A percentile compares a stretch with the other conserved stretches of the same genome.
Evolutionary conservation across 2,113 vertebrate species (phyloP).

Genomic region (Muntiacus reevesi): DNA sequence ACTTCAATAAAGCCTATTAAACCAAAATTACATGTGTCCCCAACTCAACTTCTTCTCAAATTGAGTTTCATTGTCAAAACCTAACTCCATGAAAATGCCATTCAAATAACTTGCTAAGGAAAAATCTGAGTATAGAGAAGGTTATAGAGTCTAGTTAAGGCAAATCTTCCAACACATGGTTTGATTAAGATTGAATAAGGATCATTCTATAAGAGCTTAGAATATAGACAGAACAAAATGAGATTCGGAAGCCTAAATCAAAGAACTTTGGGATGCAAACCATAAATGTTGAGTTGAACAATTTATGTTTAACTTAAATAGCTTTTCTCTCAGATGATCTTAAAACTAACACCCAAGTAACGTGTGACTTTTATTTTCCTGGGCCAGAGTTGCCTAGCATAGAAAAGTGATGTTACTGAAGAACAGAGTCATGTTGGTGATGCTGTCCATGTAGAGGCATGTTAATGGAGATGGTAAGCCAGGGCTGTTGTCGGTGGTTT

Average conservation of each 20-base stretch:
- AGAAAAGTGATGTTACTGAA: background rate
- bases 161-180: background rate
- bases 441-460: background rate
- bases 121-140: background rate
- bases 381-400: background rate
- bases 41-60: background rate
- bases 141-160: background rate
- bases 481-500: fast-evolving
- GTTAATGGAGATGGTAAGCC: too few relatives aligned
- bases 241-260: background rate
- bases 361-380: background rate
- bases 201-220: background rate
- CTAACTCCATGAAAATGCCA: background rate
- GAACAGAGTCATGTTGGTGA: background rate
- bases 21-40: background rate
- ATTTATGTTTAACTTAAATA: background rate
- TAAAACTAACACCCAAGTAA: background rate
- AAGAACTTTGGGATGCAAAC: background rate
- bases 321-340: background rate
- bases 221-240: background rate
- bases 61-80: background rate
- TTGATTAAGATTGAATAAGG: background rate
- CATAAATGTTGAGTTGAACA: background rate
- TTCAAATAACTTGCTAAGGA: background rate
- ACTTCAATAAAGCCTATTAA: background rate